Base-by-base conservation (phyloP, 2,888 invertebrate species). In the Amiota mariae region DNA sequence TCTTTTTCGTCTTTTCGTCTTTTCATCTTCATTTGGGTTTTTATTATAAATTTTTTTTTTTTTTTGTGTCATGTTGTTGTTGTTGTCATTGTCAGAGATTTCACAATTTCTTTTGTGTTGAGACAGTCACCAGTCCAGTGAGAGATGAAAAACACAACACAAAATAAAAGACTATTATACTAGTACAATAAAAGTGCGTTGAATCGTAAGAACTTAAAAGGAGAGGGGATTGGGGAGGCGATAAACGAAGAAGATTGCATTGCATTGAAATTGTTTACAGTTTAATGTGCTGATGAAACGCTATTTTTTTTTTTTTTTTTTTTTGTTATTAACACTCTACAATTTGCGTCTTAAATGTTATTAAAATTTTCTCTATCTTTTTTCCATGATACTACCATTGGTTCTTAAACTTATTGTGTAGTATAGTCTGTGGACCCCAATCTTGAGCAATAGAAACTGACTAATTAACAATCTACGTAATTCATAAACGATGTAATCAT, bases 41-140 rank as follows among this genome's bases (percentile, higher is more conserved):
- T 36, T 36, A 36, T 36, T 36, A 36, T 36, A 6, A 36, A 0
- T 36, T 36, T 36, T 24, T 1, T 24, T 24, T 1, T 24, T 24
- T 3, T 24, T 24, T 24, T 24, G n/a, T 24, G 24, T 24, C 3
- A 3, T 12, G 12, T n/a, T 54, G 54, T 0, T 54, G 15, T 59
- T 4, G 15, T 48, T 36, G 15, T 10, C 66, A 20, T 20, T 11
- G 9, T 49, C 36, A 18, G 49, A 18, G 49, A 49, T 66, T 59
- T 68, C 67, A 54, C 67, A 68, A 68, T 68, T 68, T 68, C 67
- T 68, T 68, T 68, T 68, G 67, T 68, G 51, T 68, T 68, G 67
- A 54, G 67, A 51, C 24, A 68, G 67, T 68, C 63, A 3, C 63
- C 13, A 12, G 46, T 36, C n/a, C 12, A 12, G 54, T 51, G 8